Evolutionary conservation across 2,113 vertebrate genomes (phyloP).

Genomic region (Pelvicachromis taeniatus): DNA sequence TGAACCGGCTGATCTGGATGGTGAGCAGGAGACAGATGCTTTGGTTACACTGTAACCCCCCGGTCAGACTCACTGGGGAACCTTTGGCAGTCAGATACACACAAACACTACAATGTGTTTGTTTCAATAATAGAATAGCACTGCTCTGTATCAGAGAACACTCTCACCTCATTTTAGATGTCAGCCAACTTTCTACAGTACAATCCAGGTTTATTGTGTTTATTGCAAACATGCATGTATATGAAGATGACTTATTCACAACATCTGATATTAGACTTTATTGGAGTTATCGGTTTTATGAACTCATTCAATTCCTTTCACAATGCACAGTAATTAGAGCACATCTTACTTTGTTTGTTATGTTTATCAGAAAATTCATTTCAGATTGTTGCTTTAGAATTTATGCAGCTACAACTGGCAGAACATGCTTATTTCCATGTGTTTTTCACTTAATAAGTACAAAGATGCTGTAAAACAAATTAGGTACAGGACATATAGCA

Average conservation of each 20-base stretch:
- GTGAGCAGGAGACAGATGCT: conserved; percentile 72
- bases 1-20: conserved; percentile 69
- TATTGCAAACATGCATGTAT: background rate
- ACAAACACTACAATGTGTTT: conserved; percentile 55
- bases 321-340: background rate
- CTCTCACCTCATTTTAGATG: conserved; percentile 2
- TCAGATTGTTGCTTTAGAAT: background rate
- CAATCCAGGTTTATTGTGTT: background rate
- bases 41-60: conserved; percentile 68
- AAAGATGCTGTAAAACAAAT: background rate
- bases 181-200: background rate
- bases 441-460: background rate
- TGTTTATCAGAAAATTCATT: background rate
- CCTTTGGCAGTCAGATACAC: conserved; percentile 39
- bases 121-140: conserved; percentile 28
- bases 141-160: conserved; percentile 29
- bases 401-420: background rate
- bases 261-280: background rate
- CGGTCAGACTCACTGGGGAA: conserved; percentile 64
- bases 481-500: background rate
- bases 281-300: background rate
- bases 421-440: background rate
- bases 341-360: background rate
- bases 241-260: background rate
- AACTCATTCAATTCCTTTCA: background rate